Percentiles rank a stretch among this genome's conserved stretches.
Conservation (phyloP, 1,140 invertebrate species). For the Acromyrmex echinatior region DNA sequence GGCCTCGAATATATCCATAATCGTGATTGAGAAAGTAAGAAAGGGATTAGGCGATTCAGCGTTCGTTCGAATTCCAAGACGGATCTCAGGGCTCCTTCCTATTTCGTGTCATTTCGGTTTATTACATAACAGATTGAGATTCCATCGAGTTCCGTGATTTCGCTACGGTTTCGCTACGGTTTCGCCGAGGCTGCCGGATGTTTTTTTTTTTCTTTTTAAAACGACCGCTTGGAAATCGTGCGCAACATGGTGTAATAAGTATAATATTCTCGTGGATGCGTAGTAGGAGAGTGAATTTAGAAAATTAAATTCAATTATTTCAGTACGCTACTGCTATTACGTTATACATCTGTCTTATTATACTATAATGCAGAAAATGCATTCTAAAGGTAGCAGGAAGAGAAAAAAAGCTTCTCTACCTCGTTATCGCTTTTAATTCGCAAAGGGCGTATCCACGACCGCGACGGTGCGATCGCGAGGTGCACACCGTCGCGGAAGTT, state of each 20-base stretch:
- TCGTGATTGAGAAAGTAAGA: background rate
- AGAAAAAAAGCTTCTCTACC: background rate
- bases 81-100: background rate
- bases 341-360: too few species aligned
- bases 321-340: too few species aligned
- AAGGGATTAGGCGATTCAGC: background rate
- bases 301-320: too few species aligned
- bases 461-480: constrained; percentile 21
- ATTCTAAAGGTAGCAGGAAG: background rate
- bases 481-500: constrained; percentile 78
- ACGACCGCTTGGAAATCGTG: background rate
- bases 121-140: constrained; percentile 27
- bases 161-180: background rate
- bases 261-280: too few species aligned
- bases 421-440: constrained; percentile 27
- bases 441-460: background rate
- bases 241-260: too few species aligned
- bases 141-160: background rate
- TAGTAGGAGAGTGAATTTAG: too few species aligned
- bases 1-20: background rate
- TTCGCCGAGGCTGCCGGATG: background rate
- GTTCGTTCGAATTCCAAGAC: background rate
- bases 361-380: background rate
- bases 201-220: background rate
- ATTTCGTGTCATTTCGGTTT: background rate